Evolutionary conservation across 2,797 vertebrate genomes (phyloP).

Genomic region (Anguilla pacifica): DNA sequence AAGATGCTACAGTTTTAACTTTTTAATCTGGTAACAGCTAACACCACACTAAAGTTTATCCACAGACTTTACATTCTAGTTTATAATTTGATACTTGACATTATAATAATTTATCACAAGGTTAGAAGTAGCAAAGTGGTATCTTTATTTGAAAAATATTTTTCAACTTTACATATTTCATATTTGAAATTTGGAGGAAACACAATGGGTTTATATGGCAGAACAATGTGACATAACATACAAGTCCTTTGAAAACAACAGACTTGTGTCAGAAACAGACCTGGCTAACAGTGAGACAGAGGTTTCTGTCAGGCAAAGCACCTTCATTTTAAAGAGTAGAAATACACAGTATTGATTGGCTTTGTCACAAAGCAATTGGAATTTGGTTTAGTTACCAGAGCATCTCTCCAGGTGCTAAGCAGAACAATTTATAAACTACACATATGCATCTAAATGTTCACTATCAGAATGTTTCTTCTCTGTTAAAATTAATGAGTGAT

Average conservation of each 20-base stretch:
- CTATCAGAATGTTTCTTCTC: background rate
- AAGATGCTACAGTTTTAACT: too few species aligned
- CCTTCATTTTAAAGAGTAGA: background rate
- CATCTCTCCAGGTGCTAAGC: background rate
- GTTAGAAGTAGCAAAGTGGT: background rate
- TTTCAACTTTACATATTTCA: background rate
- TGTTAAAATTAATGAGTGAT: background rate
- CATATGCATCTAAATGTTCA: background rate
- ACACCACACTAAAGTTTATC: too few species aligned
- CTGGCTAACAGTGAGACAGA: background rate
- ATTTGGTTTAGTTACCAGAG: background rate
- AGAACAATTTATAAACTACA: background rate
- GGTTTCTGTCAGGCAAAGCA: background rate
- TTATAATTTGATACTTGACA: background rate
- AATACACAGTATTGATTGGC: slow-evolving; percentile 10
- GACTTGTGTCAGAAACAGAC: background rate
- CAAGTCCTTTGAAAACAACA: background rate
- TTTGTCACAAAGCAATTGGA: slow-evolving; percentile 9
- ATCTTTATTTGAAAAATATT: slow-evolving; percentile 10
- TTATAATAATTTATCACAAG: background rate
- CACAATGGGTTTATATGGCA: background rate
- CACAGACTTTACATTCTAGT: background rate
- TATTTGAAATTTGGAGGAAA: background rate
- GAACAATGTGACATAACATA: background rate
- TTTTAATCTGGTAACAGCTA: too few species aligned